phyloP scores from a whole-genome alignment of 2,888 invertebrate genomes.

The Alsophila aescularia region DNA sequence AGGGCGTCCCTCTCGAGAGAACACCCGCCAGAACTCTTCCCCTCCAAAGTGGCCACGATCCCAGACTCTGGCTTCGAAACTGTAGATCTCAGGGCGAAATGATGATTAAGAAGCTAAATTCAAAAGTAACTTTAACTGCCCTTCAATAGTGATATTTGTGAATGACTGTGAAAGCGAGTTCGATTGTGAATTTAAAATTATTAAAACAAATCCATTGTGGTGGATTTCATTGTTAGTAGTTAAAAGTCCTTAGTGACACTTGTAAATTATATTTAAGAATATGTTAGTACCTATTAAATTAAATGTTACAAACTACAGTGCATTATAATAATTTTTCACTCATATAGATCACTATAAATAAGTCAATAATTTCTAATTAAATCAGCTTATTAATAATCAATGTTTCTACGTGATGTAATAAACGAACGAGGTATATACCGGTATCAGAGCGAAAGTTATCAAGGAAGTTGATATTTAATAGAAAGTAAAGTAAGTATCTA shows the following conservation, averaged over 20 bases:
- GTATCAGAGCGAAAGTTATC: no score
- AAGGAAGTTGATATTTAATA: no score
- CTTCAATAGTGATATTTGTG: slow-evolving; percentile 50
- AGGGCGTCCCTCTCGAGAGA: slow-evolving; percentile 70
- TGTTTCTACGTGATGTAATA: no score
- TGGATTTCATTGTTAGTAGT: slow-evolving; percentile 38
- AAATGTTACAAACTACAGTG: slow-evolving; percentile 51
- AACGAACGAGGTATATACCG: no score
- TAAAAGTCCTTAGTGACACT: slow-evolving; percentile 44
- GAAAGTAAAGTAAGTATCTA: no score
- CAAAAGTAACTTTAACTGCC: slow-evolving; percentile 30
- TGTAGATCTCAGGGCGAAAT: slow-evolving; percentile 72
- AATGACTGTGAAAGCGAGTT: slow-evolving; percentile 40
- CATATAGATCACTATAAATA: no score
- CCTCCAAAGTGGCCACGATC: slow-evolving; percentile 64
- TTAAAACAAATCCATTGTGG: slow-evolving; percentile 25
- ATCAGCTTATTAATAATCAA: no score
- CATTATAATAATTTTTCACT: slow-evolving; percentile 2
- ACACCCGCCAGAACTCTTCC: slow-evolving; percentile 64
- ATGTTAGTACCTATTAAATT: slow-evolving; percentile 62
- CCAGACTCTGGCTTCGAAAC: slow-evolving; percentile 80
- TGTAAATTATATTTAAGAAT: slow-evolving; percentile 75
- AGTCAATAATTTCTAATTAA: no score
- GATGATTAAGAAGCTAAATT: slow-evolving; percentile 35
- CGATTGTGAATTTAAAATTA: slow-evolving; percentile 31